Base-by-base conservation (phyloP, 2,888 invertebrate species). In the Anarsia innoxiella region DNA sequence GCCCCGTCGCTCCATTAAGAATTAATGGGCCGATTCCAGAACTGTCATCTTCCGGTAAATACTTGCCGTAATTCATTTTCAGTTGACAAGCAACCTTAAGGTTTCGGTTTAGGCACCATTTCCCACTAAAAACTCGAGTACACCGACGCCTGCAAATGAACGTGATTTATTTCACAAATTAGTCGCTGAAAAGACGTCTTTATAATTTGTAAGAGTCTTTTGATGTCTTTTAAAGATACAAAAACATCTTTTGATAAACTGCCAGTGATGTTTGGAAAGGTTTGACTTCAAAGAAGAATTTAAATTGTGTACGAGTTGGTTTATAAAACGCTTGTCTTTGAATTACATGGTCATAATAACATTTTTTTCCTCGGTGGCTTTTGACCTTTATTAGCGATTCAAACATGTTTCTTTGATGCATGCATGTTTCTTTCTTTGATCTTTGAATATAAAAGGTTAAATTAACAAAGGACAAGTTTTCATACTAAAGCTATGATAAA, bases 11-110 rank as follows among this genome's bases (percentile, higher is more conserved):
- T 70, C 79, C 80, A 80, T 82, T 80, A 82, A 69, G 78, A 82
- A 80, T 82, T 76, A 82, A 82, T 80, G 82, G 78, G 63, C 75
- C 80, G 80, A 76, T 76, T 72, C 76, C 56, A 77, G 77, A 74
- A 80, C 79, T 79, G 82, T 77, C 82, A 78, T 79, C 76, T 79
- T 75, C 71, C 71, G 65, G 77, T 79, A 78, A 79, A 80, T 76
- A 77, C 63, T 59, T 56, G 51, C 56, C 57, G 68, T 78, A 71
- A 77, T 66, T 77, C 72, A 79, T 76, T 67, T 64, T 37, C 45
- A 45, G 46, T 51, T 51, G 58, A 58, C 57, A 54, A 49, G 45
- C 45, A 38, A 39, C 44, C 40, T 23, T 42, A 42, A 40, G 37
- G 42, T 44, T 34, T 30, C 12, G 27, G 11, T 35, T 34, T 31